Percentiles rank a stretch among this genome's conserved stretches.
Evolutionary conservation across 2,888 invertebrate species (phyloP).

Genomic region (Tanypteryx hageni): DNA sequence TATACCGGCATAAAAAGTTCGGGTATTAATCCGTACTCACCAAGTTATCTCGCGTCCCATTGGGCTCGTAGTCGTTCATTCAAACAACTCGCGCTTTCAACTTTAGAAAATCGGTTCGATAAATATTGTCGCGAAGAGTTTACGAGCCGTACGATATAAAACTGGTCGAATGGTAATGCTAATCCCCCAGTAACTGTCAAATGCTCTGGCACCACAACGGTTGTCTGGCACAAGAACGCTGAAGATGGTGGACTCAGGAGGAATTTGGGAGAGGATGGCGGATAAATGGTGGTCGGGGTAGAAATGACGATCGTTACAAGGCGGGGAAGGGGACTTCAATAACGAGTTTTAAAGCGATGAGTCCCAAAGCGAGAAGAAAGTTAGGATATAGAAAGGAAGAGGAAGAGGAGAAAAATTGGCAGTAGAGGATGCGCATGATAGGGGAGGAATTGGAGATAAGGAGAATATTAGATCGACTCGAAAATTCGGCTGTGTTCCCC

Average conservation of each 20-base stretch:
- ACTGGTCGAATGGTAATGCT: too few species aligned
- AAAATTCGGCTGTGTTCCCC: neutral
- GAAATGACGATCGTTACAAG: neutral
- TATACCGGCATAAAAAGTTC: too few species aligned
- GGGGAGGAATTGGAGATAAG: conserved; percentile 34
- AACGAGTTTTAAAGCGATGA: conserved; percentile 42
- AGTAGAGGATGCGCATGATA: neutral
- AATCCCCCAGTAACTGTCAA: too few species aligned
- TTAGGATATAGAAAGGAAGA: neutral
- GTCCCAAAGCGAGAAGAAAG: conserved; percentile 34
- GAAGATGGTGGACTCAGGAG: neutral
- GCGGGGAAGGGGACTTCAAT: conserved; percentile 43
- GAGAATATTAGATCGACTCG: conserved; percentile 41
- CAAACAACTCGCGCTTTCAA: too few species aligned
- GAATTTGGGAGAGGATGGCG: neutral
- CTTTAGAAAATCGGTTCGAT: too few species aligned
- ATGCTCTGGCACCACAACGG: too few species aligned
- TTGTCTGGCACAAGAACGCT: too few species aligned
- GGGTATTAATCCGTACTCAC: too few species aligned
- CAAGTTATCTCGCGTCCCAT: too few species aligned
- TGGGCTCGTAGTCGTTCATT: too few species aligned
- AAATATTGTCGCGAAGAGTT: too few species aligned
- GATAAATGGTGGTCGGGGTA: neutral
- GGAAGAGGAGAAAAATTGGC: conserved; percentile 25
- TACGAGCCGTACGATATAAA: too few species aligned